Percentiles rank a stretch among this genome's conserved stretches.
These are phyloP conservation scores for Zosterops lateralis DNA, from an alignment of 2,113 vertebrate species.

Conservation along the genomic window DNA sequence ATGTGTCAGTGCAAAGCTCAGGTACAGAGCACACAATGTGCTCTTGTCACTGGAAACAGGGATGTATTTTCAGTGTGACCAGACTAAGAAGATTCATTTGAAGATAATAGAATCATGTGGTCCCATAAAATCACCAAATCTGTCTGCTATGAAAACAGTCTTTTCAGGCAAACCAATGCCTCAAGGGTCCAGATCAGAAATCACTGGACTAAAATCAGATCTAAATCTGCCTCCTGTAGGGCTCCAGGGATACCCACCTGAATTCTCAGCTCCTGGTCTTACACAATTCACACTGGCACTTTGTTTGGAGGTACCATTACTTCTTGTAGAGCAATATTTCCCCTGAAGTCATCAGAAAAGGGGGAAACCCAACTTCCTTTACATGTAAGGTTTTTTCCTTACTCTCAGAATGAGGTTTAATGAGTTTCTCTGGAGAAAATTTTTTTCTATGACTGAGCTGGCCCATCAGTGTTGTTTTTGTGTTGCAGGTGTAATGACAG, in stretches of 20 bases:
- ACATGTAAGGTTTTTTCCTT: background rate
- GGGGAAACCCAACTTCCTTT: background rate
- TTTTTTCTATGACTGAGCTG: background rate
- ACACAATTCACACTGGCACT: background rate
- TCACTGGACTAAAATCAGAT: background rate
- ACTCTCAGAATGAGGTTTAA: background rate
- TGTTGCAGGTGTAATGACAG: background rate
- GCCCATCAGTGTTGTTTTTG: background rate
- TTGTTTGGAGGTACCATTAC: background rate
- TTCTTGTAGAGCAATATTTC: fast-evolving
- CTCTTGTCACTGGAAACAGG: background rate
- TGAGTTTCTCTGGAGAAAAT: background rate
- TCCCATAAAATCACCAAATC: background rate
- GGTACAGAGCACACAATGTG: background rate
- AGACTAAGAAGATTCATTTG: background rate
- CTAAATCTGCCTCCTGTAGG: background rate
- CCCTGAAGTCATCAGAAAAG: background rate
- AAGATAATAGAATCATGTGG: background rate
- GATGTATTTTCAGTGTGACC: background rate
- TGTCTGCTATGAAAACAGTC: background rate
- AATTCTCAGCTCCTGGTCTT: background rate
- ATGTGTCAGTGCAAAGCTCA: background rate
- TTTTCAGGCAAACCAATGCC: background rate
- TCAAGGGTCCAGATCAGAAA: background rate
- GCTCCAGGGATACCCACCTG: background rate